Evolutionary conservation across 30 jellyfish, hydroid and myxozoan genomes (phyloP).

Genomic region (Aurelia coerulea): DNA sequence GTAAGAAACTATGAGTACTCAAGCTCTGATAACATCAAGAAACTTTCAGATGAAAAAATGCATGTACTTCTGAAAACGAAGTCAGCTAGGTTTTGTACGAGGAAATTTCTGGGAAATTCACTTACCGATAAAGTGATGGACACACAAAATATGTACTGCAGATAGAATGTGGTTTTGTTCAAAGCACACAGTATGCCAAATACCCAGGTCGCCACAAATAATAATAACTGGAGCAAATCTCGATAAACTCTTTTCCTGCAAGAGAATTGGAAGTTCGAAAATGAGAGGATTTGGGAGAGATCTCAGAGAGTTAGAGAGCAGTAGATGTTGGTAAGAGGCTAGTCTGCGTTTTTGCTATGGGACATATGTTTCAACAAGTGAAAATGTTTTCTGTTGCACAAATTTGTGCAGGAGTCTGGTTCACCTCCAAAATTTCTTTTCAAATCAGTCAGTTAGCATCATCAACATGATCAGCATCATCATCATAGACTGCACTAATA

Average conservation of each 20-base stretch:
- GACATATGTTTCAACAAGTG: too few species aligned
- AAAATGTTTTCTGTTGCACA: too few species aligned
- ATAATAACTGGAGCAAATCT: slow-evolving; percentile 57
- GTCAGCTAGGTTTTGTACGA: neutral
- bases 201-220: slow-evolving; percentile 73
- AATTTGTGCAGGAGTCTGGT: too few species aligned
- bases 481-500: too few species aligned
- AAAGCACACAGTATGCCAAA: slow-evolving; percentile 75
- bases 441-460: too few species aligned
- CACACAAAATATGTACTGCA: slow-evolving; percentile 78
- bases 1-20: too few species aligned
- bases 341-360: too few species aligned
- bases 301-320: neutral
- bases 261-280: neutral
- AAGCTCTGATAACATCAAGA: too few species aligned
- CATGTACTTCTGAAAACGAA: too few species aligned
- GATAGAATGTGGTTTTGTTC: slow-evolving; percentile 54
- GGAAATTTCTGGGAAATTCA: neutral
- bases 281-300: neutral
- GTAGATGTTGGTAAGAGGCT: neutral
- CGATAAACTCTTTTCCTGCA: slow-evolving; percentile 68
- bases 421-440: too few species aligned
- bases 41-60: too few species aligned
- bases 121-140: slow-evolving; percentile 74
- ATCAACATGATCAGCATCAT: too few species aligned